phyloP scores from a whole-genome alignment of 1,140 invertebrate species.

The Belonocnema kinseyi region DNA sequence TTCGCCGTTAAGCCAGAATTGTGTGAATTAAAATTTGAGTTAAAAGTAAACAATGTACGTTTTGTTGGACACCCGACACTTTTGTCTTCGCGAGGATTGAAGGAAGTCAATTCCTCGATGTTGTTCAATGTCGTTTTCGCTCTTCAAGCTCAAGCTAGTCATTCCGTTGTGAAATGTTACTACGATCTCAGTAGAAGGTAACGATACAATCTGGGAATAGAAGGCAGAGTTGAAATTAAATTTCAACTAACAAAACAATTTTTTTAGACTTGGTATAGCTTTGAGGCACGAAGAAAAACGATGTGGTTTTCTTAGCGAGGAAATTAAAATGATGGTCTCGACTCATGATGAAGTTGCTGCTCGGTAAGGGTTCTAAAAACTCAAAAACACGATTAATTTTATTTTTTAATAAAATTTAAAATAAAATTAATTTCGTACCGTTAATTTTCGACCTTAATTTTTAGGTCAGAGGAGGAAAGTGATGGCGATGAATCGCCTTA shows the following conservation, averaged over 20 bases:
- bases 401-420: slow-evolving; percentile 12
- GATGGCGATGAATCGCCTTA: slow-evolving; percentile 80
- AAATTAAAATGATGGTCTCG: slow-evolving; percentile 91
- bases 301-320: slow-evolving; percentile 90
- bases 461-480: slow-evolving; percentile 78
- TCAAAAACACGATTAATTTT: slow-evolving; percentile 10
- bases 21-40: slow-evolving; percentile 93
- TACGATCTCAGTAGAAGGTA: slow-evolving; percentile 92
- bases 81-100: slow-evolving; percentile 80
- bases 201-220: slow-evolving; percentile 13
- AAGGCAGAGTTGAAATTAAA: background rate
- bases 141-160: slow-evolving; percentile 90
- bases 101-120: slow-evolving; percentile 83
- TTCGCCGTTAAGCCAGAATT: slow-evolving; percentile 94
- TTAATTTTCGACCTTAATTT: slow-evolving; percentile 36
- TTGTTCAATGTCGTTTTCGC: slow-evolving; percentile 96
- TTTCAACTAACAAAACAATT: slow-evolving; percentile 5
- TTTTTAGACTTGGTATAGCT: slow-evolving; percentile 86
- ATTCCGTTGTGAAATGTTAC: slow-evolving; percentile 96
- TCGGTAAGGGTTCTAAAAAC: slow-evolving; percentile 59
- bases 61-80: slow-evolving; percentile 95
- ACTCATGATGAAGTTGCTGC: slow-evolving; percentile 82
- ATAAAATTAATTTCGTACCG: slow-evolving; percentile 20
- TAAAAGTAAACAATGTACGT: slow-evolving; percentile 96
- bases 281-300: slow-evolving; percentile 93